Conservation (phyloP, 2,797 vertebrate species). For the Acanthurus tractus region DNA sequence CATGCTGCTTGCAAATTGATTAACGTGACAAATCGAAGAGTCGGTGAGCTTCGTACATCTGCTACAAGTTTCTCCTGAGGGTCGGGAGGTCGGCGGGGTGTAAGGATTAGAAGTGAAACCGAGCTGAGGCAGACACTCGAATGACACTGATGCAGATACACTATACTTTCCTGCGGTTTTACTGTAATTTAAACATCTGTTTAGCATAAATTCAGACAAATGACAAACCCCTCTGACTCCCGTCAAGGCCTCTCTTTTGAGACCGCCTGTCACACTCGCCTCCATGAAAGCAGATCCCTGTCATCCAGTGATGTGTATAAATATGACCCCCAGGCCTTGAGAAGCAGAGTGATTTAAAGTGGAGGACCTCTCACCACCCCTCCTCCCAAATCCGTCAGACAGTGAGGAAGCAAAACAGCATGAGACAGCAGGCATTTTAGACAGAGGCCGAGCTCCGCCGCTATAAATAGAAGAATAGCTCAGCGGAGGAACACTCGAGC, state of each 20-base stretch:
- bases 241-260: slow-evolving; percentile 1
- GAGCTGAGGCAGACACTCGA: slow-evolving; percentile 1
- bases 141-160: background rate
- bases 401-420: slow-evolving; percentile 66
- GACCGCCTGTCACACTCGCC: background rate
- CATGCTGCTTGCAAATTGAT: background rate
- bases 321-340: slow-evolving; percentile 16
- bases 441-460: slow-evolving; percentile 46
- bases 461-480: slow-evolving; percentile 80
- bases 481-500: slow-evolving; percentile 61
- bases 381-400: slow-evolving; percentile 48
- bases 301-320: slow-evolving; percentile 28
- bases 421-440: slow-evolving; percentile 55
- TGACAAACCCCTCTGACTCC: background rate
- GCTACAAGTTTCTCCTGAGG: slow-evolving; percentile 22
- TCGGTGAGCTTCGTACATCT: slow-evolving; percentile 3
- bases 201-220: slow-evolving; percentile 9
- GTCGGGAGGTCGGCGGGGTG: slow-evolving; percentile 36
- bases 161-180: slow-evolving; percentile 21
- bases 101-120: slow-evolving; percentile 23
- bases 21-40: background rate
- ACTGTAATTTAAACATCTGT: slow-evolving; percentile 29
- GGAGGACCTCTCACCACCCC: slow-evolving; percentile 5
- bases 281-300: slow-evolving; percentile 31
- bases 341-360: slow-evolving; percentile 52